Percentiles rank a stretch among this genome's conserved stretches.
These are phyloP conservation scores for Sceliomorpha sp. DNA, from an alignment of 2,888 invertebrate species.

Conservation along the genomic window DNA sequence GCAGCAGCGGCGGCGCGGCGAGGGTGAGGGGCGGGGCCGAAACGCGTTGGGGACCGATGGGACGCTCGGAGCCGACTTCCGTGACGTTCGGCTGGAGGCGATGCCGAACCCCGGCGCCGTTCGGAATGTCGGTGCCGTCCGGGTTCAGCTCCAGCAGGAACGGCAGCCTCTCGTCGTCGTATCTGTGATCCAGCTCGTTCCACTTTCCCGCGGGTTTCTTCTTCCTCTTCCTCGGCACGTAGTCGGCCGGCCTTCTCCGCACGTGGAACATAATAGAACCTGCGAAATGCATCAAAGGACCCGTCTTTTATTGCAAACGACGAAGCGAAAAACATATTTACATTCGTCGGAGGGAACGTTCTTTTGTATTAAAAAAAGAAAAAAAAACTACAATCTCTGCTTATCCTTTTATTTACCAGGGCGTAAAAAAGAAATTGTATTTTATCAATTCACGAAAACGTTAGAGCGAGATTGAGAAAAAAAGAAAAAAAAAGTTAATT, in stretches of 20 bases:
- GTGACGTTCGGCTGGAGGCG: conserved; percentile 84
- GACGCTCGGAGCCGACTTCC: conserved; percentile 89
- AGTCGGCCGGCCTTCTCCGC: conserved; percentile 94
- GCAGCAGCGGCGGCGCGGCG: too few relatives aligned
- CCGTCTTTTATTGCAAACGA: too few relatives aligned
- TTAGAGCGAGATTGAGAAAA: too few relatives aligned
- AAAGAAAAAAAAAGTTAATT: too few relatives aligned
- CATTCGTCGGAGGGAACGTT: too few relatives aligned
- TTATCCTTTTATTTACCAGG: too few relatives aligned
- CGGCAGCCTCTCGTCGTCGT: conserved; percentile 83
- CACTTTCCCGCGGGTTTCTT: conserved; percentile 86
- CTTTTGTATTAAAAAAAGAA: too few relatives aligned
- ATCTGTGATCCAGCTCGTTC: conserved; percentile 81
- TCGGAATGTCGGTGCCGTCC: conserved; percentile 82
- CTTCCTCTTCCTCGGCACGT: conserved; percentile 93
- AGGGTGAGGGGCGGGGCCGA: conserved; percentile 84
- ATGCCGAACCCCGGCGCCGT: conserved; percentile 79
- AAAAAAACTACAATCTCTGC: too few relatives aligned
- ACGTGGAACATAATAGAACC: conserved; percentile 99
- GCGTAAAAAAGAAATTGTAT: too few relatives aligned
- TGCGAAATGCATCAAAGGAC: conserved; percentile 77
- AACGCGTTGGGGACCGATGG: conserved; percentile 81
- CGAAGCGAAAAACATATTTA: background rate
- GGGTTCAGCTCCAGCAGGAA: conserved; percentile 91
- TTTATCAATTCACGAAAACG: too few relatives aligned